Conservation (phyloP, 2,113 vertebrate genomes). For the Phalacrocorax carbo region DNA sequence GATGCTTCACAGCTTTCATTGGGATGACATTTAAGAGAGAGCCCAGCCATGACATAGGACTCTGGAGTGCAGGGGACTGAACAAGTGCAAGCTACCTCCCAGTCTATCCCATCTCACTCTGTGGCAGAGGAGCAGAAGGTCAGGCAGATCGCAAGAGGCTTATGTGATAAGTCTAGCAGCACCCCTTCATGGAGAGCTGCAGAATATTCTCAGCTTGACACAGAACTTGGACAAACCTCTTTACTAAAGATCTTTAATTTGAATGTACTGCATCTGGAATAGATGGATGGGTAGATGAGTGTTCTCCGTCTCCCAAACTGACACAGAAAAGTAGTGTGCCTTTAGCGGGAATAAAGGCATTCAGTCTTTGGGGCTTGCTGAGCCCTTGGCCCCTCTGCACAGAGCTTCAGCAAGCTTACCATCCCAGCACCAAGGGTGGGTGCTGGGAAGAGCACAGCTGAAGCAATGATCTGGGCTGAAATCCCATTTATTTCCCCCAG, state of each 20-base stretch:
- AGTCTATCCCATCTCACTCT: background rate
- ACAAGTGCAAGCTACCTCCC: background rate
- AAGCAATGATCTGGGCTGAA: background rate
- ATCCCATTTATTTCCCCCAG: background rate
- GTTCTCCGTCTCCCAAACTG: background rate
- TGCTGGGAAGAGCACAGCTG: background rate
- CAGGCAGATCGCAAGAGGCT: background rate
- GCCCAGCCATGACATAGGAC: background rate
- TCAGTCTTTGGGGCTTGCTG: background rate
- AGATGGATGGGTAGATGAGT: background rate
- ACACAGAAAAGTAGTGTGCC: background rate
- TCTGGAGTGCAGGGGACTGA: background rate
- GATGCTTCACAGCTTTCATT: background rate
- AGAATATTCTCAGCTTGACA: background rate
- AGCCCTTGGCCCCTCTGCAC: background rate
- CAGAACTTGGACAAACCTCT: background rate
- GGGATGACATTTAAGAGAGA: background rate
- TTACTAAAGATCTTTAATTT: background rate
- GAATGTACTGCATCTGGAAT: background rate
- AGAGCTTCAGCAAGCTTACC: background rate
- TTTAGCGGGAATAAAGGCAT: background rate
- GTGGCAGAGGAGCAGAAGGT: background rate
- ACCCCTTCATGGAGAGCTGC: background rate
- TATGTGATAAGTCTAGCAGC: background rate
- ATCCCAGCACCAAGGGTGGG: background rate